phyloP scores from a whole-genome alignment of 2,888 invertebrate genomes.

The Caenorhabditis macrosperma region DNA sequence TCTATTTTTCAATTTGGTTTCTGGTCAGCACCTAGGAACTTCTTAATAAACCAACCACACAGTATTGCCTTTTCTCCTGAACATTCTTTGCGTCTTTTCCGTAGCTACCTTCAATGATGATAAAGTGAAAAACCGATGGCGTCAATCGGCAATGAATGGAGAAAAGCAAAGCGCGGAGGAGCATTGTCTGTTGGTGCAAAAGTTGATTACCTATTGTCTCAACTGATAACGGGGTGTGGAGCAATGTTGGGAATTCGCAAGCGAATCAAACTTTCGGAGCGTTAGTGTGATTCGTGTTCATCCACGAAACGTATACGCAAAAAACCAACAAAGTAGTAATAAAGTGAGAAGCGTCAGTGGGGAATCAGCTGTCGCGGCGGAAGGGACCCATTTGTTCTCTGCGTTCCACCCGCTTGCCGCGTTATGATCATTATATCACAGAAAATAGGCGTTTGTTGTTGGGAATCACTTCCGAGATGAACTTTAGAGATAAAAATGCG shows the following conservation, averaged over 20 bases:
- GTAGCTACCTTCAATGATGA: constrained; percentile 1
- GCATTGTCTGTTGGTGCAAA: constrained; percentile 18
- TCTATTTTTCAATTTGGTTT: too few species aligned
- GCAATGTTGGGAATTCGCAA: neutral
- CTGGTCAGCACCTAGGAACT: too few species aligned
- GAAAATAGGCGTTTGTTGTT: neutral
- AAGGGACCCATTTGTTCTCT: constrained; percentile 33
- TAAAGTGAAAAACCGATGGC: constrained; percentile 10
- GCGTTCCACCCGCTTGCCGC: constrained; percentile 14
- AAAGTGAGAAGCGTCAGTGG: constrained; percentile 1
- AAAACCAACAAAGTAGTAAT: constrained; percentile 18
- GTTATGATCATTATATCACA: constrained; percentile 28
- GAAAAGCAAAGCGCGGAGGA: neutral
- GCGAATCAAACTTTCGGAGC: neutral
- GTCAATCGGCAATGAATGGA: constrained; percentile 40
- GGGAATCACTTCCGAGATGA: neutral
- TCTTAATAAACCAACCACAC: too few species aligned
- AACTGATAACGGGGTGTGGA: constrained; percentile 13
- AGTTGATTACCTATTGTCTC: constrained; percentile 19
- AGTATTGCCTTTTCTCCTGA: too few species aligned
- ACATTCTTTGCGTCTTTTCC: neutral
- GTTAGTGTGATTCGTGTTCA: too few species aligned
- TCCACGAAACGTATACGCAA: neutral
- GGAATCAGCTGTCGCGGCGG: constrained; percentile 31
- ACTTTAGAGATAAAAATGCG: neutral